Percentiles rank a stretch among this genome's conserved stretches.
These are phyloP conservation scores for Crotophaga sulcirostris DNA, from an alignment of 2,113 vertebrate genomes.

Conservation along the genomic window DNA sequence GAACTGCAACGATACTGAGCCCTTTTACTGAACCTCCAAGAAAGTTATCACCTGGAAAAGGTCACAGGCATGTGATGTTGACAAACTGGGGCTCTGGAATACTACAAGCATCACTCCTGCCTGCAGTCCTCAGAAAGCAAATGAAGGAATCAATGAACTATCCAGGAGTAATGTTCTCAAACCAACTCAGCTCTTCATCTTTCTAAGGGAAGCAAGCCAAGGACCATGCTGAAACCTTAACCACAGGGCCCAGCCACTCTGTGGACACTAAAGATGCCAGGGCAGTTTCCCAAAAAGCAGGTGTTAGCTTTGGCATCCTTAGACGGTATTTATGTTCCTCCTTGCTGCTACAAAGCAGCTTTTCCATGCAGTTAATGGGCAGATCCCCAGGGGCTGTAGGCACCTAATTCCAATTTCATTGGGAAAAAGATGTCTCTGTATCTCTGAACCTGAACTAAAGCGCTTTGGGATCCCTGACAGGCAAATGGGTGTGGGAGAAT, in stretches of 20 bases:
- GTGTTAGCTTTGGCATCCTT: constrained; percentile 12
- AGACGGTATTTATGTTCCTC: not conserved
- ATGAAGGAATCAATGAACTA: constrained; percentile 5
- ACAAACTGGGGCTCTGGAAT: not conserved
- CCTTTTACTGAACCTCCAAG: not conserved
- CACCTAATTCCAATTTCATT: not conserved
- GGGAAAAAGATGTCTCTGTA: not conserved
- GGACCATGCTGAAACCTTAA: not conserved
- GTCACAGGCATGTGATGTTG: not conserved
- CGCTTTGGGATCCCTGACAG: not conserved
- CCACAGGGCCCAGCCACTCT: not conserved
- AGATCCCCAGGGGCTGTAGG: not conserved
- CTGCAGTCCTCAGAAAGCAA: not conserved
- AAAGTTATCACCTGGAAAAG: not conserved
- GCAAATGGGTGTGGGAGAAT: not conserved
- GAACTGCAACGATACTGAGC: not conserved
- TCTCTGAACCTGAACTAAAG: not conserved
- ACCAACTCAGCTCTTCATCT: constrained; percentile 11
- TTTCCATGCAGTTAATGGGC: not conserved
- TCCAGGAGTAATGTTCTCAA: constrained; percentile 11
- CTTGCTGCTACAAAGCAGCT: not conserved
- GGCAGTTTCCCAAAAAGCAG: constrained; percentile 30
- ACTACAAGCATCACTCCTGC: not conserved
- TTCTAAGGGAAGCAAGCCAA: constrained; percentile 35
- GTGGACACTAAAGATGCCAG: not conserved